Conservation (phyloP, 1,140 invertebrate genomes). For the Hermatobates lingyangjiaoensis region DNA sequence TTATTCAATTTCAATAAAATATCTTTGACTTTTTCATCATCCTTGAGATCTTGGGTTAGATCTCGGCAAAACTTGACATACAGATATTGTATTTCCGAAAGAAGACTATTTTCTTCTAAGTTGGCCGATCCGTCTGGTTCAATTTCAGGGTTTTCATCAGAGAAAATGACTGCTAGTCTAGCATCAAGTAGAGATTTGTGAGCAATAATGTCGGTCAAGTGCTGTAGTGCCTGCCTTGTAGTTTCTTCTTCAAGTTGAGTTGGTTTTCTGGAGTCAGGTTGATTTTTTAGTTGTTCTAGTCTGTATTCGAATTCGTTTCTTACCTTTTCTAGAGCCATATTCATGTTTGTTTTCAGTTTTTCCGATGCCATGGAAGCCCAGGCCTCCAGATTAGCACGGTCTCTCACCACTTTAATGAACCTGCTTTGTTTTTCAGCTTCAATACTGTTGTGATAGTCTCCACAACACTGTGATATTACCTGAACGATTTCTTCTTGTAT, state of each 20-base stretch:
- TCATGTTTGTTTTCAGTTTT: conserved; percentile 43
- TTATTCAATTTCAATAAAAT: conserved; percentile 12
- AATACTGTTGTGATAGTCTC: conserved; percentile 35
- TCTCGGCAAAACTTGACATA: conserved; percentile 37
- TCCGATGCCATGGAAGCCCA: conserved; percentile 49
- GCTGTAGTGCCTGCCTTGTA: conserved; percentile 33
- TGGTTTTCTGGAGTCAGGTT: conserved; percentile 10
- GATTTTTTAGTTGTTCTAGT: conserved; percentile 18
- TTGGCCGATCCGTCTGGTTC: conserved; percentile 14
- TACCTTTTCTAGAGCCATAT: conserved; percentile 40
- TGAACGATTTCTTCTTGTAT: conserved; percentile 52
- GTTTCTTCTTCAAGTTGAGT: conserved; percentile 24
- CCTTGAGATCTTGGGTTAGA: conserved; percentile 10
- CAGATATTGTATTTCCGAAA: conserved; percentile 38
- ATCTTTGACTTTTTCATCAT: conserved; percentile 14
- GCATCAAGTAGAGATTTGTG: conserved; percentile 58
- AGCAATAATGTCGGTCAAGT: conserved; percentile 52
- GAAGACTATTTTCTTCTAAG: conserved; percentile 20
- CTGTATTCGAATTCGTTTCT: conserved; percentile 38
- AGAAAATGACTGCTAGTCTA: conserved; percentile 37
- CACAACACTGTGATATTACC: conserved; percentile 41
- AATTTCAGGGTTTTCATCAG: conserved; percentile 6
- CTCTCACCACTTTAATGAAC: conserved; percentile 25
- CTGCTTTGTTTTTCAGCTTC: conserved; percentile 18
- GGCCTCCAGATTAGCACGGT: conserved; percentile 39